Evolutionary conservation across 2,113 vertebrate species (phyloP), one percentile per base, ranked within the genome.

Genomic region (Gavia stellata): DNA sequence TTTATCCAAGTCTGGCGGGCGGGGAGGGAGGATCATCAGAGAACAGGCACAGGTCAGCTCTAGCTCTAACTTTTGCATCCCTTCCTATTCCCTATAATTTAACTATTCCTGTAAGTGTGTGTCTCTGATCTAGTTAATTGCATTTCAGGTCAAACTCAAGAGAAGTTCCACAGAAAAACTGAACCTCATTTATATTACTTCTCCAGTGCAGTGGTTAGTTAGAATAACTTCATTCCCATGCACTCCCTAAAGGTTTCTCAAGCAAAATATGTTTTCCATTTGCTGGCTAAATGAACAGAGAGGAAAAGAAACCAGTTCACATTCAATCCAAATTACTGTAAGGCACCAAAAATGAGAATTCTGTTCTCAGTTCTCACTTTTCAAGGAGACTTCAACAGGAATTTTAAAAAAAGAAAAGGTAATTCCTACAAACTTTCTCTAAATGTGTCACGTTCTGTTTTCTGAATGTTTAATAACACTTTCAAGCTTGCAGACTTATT

Each of bases 391-490:
- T 66, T 89, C 81, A 61, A 52, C 20, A 42, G 3, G 73, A 84
- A 68, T 74, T 56, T 4, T 6, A 36, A 36, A 24, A 42, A 92
- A n/a, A 68, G 7, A 29, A 92, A 73, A 53, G 4, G 5, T 65
- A 81, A 88, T 94, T 34, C 34, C 52, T 56, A 78, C 65, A 67
- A 89, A 93, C 75, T 86, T 95, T 62, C 55, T 83, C 67, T 40
- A 87, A 91, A 47, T 81, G 78, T 94, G 56, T 45, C 53, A 91
- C 14, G 6, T 92, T 92, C 68, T 67, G 44, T 91, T 96, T 94
- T 88, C 75, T 89, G 80, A 92, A 92, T 84, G 70, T 91, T 94
- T 96, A 96, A 86, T 92, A 83, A 75, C 52, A 68, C 47, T 92
- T 88, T 65, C 75, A 88, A 49, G 89, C 52, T 83, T 88, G 71